These are phyloP conservation scores for Tipula lateralis DNA, from an alignment of 2,888 invertebrate genomes.

Conservation along the genomic window DNA sequence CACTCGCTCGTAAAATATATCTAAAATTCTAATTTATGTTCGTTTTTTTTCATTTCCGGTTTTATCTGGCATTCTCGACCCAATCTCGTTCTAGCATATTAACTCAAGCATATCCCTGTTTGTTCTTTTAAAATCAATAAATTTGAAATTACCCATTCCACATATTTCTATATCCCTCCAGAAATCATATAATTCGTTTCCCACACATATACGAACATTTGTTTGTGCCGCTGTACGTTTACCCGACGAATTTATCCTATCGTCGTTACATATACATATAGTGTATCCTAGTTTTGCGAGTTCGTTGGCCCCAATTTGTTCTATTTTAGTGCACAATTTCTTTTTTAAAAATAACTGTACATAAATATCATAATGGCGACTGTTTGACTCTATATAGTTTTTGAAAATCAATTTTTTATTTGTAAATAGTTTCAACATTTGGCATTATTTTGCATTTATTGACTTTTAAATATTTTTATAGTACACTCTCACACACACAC, in stretches of 20 bases:
- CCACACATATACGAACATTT: no score
- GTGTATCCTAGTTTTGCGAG: background rate
- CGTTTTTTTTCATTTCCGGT: no score
- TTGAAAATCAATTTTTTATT: background rate
- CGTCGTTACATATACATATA: background rate
- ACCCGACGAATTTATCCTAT: background rate
- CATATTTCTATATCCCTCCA: no score
- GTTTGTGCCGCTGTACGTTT: no score
- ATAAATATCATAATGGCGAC: background rate
- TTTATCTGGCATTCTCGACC: no score
- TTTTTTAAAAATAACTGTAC: background rate
- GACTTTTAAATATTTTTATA: background rate
- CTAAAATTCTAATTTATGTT: no score
- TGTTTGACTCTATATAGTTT: background rate
- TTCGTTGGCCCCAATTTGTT: background rate
- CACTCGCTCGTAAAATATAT: no score
- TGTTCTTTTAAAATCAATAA: no score
- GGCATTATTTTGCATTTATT: background rate
- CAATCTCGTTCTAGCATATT: no score
- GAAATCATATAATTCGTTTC: no score
- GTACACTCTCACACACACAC: background rate
- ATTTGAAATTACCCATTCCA: no score
- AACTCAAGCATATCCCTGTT: no score
- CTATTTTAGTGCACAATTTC: background rate
- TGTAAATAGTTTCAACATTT: background rate